These are phyloP conservation scores for Megaustenia siamemsis DNA, from an alignment of 2,888 invertebrate genomes.

Conservation along the genomic window DNA sequence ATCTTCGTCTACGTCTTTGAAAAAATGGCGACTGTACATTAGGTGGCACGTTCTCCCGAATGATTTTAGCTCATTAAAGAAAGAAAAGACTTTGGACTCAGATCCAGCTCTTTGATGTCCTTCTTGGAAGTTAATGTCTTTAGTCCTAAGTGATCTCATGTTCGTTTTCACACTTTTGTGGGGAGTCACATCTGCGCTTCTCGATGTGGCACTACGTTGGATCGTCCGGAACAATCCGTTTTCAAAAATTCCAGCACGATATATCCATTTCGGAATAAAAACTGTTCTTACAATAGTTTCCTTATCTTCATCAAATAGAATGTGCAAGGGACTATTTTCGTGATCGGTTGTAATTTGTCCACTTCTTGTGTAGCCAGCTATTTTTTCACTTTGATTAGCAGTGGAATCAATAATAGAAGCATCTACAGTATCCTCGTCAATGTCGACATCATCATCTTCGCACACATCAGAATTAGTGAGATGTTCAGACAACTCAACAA, in stretches of 20 bases:
- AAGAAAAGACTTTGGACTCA: conserved; percentile 27
- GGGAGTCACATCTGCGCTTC: background rate
- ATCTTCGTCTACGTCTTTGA: conserved; percentile 53
- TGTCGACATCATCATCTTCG: conserved; percentile 20
- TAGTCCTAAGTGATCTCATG: background rate
- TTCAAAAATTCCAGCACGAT: background rate
- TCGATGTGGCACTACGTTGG: background rate
- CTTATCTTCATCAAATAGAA: background rate
- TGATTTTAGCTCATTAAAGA: conserved; percentile 29
- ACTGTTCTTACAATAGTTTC: background rate
- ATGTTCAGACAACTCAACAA: background rate
- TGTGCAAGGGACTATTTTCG: background rate
- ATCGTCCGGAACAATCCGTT: background rate
- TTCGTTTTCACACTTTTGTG: background rate
- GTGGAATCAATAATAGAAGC: background rate
- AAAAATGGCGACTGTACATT: conserved; percentile 54
- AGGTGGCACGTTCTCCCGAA: conserved; percentile 33
- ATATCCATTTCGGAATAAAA: background rate
- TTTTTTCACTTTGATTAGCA: background rate
- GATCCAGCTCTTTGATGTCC: conserved; percentile 34
- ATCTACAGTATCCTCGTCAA: conserved; percentile 11
- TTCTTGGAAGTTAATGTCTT: conserved; percentile 34
- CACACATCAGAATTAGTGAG: conserved; percentile 17
- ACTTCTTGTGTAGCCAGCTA: background rate
- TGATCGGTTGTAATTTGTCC: background rate